Base-by-base conservation (phyloP, 2,797 vertebrate species). In the Urocyon cinereoargenteus region DNA sequence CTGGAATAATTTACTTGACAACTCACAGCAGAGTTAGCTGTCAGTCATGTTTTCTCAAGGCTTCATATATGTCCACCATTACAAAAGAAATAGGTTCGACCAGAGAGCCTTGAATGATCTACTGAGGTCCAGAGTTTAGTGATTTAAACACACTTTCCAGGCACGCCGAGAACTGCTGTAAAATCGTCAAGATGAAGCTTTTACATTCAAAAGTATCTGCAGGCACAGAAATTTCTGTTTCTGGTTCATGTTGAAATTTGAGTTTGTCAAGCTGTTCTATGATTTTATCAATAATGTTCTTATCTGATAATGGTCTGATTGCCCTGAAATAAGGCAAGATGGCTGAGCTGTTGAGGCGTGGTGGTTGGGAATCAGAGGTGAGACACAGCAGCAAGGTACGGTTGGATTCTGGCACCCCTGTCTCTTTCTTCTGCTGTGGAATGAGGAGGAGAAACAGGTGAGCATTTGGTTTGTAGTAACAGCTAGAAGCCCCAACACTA, bases 351-450 rank as follows among this genome's bases (percentile, higher is more conserved):
- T 94, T 40, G 87, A 88, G n/a, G 31, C 40, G 0, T 0, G 68
- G 75, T 0, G 36, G 34, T 0, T 79, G 26, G 7, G 34, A 40
- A 9, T 40, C 49, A 4, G 57, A 36, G n/a, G 16, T 24, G n/a
- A 96, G 59, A 6, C 93, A 91, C 0, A 68, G 96, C 26, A 87
- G 70, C 18, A 0, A 4, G 78, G 26, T 15, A 0, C 0, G 12
- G 0, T 0, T 0, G 15, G 0, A 0, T 5, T 0, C 0, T 0
- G 1, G 12, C 8, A 96, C 2, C 0, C 34, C 49, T 0, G 0
- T 9, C n/a, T 57, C 28, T 0, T 2, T 0, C 19, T 31, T 2
- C 57, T 0, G 3, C 94, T 96, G 87, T 34, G 68, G 53, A 40
- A 77, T 13, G 2, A 70, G 22, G 55, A 15, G 64, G 10, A 64